phyloP scores from a whole-genome alignment of 2,113 vertebrate species.

The Rhegmatorhina hoffmannsi region DNA sequence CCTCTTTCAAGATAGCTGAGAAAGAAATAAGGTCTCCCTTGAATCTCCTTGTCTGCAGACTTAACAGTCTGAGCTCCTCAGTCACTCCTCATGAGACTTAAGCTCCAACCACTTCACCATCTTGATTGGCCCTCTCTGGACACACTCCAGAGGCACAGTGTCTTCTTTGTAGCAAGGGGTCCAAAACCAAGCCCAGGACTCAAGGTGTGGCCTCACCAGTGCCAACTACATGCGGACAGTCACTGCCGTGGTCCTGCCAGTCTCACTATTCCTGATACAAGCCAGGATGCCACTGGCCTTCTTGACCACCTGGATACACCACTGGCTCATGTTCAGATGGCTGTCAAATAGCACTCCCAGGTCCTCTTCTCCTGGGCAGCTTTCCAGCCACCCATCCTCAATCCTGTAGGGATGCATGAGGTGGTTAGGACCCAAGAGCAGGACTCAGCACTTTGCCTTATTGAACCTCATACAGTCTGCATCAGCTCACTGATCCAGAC shows the following conservation, averaged over 20 bases:
- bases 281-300: not conserved
- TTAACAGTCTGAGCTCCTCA: not conserved
- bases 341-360: no score
- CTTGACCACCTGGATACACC: not conserved
- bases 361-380: not conserved
- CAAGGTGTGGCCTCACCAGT: not conserved
- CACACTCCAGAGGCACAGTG: not conserved
- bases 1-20: not conserved
- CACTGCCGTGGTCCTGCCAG: not conserved
- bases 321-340: not conserved
- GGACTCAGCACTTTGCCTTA: not conserved
- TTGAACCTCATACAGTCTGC: not conserved
- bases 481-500: not conserved
- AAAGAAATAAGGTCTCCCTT: not conserved
- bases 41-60: not conserved
- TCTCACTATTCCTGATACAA: no score
- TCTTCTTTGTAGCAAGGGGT: not conserved
- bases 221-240: no score
- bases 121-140: not conserved
- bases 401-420: not conserved
- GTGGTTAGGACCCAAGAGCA: not conserved
- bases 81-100: not conserved
- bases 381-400: not conserved
- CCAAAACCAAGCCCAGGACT: not conserved
- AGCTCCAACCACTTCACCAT: not conserved